phyloP scores from a whole-genome alignment of 1,140 invertebrate species.

The Hyles euphorbiae region DNA sequence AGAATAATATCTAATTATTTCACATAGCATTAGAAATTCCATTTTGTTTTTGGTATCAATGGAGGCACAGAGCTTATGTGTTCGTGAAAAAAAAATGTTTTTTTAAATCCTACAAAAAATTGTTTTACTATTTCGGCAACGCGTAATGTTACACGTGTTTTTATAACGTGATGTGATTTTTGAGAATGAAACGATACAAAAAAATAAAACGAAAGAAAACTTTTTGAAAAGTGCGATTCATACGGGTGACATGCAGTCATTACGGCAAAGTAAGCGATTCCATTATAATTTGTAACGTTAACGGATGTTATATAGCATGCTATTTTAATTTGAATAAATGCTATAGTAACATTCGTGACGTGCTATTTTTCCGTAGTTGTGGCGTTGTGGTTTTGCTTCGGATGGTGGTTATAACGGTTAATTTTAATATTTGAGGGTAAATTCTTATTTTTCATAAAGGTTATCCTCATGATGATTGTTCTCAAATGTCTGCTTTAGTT shows the following conservation, averaged over 20 bases:
- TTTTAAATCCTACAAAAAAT: no score
- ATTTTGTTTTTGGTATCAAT: no score
- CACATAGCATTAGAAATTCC: no score
- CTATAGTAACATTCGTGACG: constrained; percentile 5
- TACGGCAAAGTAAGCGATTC: constrained; percentile 25
- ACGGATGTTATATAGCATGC: constrained; percentile 9
- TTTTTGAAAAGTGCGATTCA: constrained; percentile 1
- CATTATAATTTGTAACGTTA: constrained; percentile 18
- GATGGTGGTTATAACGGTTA: not conserved
- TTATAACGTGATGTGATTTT: constrained; percentile 17
- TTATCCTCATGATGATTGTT: not conserved
- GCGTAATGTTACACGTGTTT: no score
- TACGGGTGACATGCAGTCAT: constrained; percentile 19
- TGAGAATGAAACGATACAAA: constrained; percentile 36
- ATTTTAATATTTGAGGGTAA: not conserved
- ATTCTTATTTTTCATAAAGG: no score
- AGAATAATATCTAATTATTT: no score
- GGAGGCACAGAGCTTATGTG: no score
- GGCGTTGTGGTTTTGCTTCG: not conserved
- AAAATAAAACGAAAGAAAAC: constrained; percentile 3
- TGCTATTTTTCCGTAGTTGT: not conserved
- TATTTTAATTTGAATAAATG: constrained; percentile 3
- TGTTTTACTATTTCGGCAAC: no score
- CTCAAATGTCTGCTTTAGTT: not conserved
- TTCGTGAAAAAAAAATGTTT: no score